Evolutionary conservation across 2,888 invertebrate species (phyloP).

Genomic region (Amblyjoppa fuscipennis): DNA sequence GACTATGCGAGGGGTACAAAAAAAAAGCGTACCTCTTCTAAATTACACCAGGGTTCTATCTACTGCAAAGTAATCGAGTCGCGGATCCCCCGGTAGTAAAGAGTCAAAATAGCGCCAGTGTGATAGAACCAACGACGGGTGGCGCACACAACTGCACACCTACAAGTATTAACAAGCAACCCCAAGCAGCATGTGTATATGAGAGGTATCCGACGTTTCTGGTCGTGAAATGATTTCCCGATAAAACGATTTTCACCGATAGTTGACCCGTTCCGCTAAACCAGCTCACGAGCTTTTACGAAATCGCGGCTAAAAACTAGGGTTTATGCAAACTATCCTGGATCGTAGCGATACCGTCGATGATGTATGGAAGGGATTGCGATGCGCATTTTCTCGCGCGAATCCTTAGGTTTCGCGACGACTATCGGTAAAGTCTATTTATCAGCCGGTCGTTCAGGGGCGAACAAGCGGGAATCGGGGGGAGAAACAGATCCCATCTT

Average conservation of each 20-base stretch:
- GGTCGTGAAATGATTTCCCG: constrained; percentile 29
- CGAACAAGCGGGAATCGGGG: background rate
- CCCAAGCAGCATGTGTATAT: background rate
- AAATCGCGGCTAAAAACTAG: background rate
- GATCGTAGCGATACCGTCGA: background rate
- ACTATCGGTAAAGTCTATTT: constrained; percentile 33
- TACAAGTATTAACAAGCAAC: background rate
- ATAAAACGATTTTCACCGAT: constrained; percentile 48
- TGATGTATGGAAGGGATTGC: background rate
- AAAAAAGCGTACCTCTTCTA: constrained; percentile 35
- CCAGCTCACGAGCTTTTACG: background rate
- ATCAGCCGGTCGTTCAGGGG: constrained; percentile 29
- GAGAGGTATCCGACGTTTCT: background rate
- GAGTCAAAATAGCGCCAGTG: constrained; percentile 35
- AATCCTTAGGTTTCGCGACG: background rate
- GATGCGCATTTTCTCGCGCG: background rate
- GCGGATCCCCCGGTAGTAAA: constrained; percentile 47
- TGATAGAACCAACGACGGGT: constrained; percentile 31
- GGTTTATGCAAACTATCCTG: background rate
- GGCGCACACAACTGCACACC: constrained; percentile 1
- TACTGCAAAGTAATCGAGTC: constrained; percentile 55
- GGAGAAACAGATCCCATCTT: constrained; percentile 5
- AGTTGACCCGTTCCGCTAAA: background rate
- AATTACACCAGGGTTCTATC: constrained; percentile 51
- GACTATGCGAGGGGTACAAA: constrained; percentile 34